Percentiles rank a stretch among this genome's conserved stretches.
Conservation (phyloP, 2,888 invertebrate species). For the Pantelozetes paolii region DNA sequence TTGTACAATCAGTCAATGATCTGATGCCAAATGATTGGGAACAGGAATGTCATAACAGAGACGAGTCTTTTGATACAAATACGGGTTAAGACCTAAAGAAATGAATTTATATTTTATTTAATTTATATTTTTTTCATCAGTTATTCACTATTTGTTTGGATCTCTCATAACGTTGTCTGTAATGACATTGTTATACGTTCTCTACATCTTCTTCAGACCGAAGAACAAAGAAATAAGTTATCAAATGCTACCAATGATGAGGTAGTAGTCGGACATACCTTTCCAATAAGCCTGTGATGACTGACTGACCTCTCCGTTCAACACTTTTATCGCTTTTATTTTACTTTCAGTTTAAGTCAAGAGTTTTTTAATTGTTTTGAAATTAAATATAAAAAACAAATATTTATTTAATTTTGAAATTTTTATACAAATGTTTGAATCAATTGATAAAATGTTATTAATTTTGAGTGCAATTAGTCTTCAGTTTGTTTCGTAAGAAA, state of each 20-base stretch:
- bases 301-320: no score
- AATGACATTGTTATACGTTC: background rate
- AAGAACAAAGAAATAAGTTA: background rate
- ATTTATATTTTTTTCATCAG: background rate
- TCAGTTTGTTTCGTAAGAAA: background rate
- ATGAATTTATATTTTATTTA: no score
- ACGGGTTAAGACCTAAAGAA: background rate
- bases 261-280: background rate
- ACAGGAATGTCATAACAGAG: constrained; percentile 36
- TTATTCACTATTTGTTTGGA: constrained; percentile 17
- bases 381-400: background rate
- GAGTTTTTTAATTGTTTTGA: background rate
- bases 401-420: background rate
- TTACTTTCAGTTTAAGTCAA: background rate
- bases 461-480: constrained; percentile 13
- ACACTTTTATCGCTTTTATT: no score
- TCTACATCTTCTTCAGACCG: background rate
- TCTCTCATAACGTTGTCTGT: background rate
- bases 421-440: no score
- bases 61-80: background rate
- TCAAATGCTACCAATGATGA: constrained; percentile 14
- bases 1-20: constrained; percentile 20
- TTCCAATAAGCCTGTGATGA: background rate
- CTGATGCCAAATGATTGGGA: constrained; percentile 41
- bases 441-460: background rate